phyloP scores from a whole-genome alignment of 2,113 vertebrate genomes.

The Diadophis punctatus region DNA sequence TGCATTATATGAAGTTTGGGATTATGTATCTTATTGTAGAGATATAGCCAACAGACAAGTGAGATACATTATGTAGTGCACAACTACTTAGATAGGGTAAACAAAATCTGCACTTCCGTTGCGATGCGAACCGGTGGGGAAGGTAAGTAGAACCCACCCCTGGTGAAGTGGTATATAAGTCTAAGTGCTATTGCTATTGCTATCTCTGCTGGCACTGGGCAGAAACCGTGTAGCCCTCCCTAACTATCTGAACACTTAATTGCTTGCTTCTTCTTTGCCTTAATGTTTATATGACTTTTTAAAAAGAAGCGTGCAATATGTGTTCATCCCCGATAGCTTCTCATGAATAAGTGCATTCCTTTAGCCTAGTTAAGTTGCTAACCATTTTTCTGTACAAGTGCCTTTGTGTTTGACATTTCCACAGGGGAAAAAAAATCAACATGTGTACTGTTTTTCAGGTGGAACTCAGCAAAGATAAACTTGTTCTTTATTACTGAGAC shows the following conservation, averaged over 20 bases:
- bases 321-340: not conserved
- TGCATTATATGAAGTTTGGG: not conserved
- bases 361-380: not conserved
- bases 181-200: not conserved
- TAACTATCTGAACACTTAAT: not conserved
- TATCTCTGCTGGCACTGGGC: not conserved
- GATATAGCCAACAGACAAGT: not conserved
- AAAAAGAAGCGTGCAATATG: not conserved
- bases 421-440: not conserved
- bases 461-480: not conserved
- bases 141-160: too few species aligned
- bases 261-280: not conserved
- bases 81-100: not conserved
- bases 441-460: not conserved
- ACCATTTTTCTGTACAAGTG: not conserved
- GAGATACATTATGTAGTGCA: not conserved
- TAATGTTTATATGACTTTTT: not conserved
- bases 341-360: not conserved
- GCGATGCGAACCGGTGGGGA: too few species aligned
- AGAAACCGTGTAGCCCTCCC: not conserved
- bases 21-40: not conserved
- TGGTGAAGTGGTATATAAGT: too few species aligned
- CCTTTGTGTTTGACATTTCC: not conserved
- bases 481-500: not conserved
- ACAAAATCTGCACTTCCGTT: too few species aligned